Evolutionary conservation across 2,113 vertebrate genomes (phyloP).

Genomic region (Cygnus buccinator): DNA sequence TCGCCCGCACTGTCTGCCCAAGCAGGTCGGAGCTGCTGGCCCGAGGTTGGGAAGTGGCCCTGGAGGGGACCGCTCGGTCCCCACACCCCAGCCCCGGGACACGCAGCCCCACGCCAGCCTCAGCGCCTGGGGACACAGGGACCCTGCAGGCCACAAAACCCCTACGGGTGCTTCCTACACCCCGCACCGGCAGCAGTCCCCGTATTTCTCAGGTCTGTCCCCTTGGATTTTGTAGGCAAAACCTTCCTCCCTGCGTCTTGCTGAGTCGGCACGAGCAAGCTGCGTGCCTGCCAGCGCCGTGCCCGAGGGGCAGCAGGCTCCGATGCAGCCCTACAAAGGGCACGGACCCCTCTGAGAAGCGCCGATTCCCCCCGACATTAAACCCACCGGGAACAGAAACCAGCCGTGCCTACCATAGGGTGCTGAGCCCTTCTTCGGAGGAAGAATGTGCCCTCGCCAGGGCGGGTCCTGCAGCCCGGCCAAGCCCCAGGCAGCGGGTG

Average conservation of each 20-base stretch:
- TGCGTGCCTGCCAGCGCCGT: background rate
- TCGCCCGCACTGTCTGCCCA: background rate
- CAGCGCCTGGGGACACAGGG: background rate
- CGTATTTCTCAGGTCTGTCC: background rate
- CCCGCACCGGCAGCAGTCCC: background rate
- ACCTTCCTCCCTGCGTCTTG: background rate
- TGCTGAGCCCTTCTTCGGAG: background rate
- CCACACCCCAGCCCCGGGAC: background rate
- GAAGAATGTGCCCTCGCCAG: background rate
- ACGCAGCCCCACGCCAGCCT: background rate
- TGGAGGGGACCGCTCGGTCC: background rate
- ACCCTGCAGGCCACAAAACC: background rate
- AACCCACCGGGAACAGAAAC: background rate
- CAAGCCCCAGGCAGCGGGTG: accelerated
- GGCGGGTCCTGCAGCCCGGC: background rate
- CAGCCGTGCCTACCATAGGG: background rate
- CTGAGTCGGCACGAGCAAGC: background rate
- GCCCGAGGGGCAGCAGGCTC: background rate
- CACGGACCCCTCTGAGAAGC: background rate
- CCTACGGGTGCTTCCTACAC: background rate
- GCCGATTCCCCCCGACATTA: accelerated
- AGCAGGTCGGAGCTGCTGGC: background rate
- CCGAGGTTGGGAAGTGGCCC: background rate
- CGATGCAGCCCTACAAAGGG: accelerated
- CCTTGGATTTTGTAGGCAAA: background rate